These are phyloP conservation scores for Geophilus truncorum DNA, from an alignment of 2,888 invertebrate genomes.

Conservation along the genomic window DNA sequence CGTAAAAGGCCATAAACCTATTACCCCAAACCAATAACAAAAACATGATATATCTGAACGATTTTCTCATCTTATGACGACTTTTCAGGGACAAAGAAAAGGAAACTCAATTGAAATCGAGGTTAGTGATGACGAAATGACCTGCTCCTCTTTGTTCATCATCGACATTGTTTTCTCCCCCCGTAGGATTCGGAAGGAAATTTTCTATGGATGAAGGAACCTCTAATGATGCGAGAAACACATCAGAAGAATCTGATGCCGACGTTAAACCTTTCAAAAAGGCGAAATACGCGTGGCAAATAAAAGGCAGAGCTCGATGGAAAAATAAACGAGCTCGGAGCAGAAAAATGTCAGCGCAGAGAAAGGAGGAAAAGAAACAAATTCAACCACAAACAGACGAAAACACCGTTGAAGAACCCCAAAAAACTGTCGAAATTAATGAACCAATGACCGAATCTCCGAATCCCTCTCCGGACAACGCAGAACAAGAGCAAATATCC, in stretches of 20 bases:
- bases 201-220: neutral
- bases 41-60: neutral
- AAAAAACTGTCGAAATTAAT: neutral
- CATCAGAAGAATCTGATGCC: neutral
- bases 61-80: neutral
- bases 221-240: neutral
- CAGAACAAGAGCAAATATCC: no score
- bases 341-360: neutral
- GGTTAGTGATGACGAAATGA: neutral
- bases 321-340: neutral
- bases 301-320: slow-evolving; percentile 23
- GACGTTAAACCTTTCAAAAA: slow-evolving; percentile 31
- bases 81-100: neutral
- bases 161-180: neutral
- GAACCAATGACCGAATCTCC: neutral
- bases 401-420: neutral
- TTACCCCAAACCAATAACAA: neutral
- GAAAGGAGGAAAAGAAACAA: neutral
- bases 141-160: neutral
- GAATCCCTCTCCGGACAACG: neutral
- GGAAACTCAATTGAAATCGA: neutral
- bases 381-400: neutral
- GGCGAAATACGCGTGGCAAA: slow-evolving; percentile 35
- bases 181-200: neutral
- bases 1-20: neutral